These are phyloP conservation scores for Alligator sinensis DNA, from an alignment of 2,113 vertebrate species.

Conservation along the genomic window DNA sequence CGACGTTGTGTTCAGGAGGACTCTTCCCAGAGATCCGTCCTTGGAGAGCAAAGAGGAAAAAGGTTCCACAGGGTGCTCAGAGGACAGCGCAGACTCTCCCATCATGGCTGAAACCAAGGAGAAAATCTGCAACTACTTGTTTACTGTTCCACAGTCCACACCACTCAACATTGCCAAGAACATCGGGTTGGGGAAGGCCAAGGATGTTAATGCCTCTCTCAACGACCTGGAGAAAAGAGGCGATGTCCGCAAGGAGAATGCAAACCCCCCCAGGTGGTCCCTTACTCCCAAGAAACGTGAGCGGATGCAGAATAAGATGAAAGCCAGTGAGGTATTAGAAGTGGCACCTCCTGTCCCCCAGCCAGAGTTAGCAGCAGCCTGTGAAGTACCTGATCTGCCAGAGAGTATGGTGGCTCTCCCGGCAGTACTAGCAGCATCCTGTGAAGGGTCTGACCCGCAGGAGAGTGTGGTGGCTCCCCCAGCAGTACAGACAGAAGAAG, in stretches of 20 bases:
- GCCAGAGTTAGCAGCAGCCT: not conserved
- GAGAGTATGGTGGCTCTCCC: not conserved
- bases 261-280: slow-evolving; percentile 82
- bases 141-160: slow-evolving; percentile 71
- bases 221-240: slow-evolving; percentile 89
- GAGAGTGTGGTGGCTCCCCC: fast-evolving
- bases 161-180: slow-evolving; percentile 89
- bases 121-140: slow-evolving; percentile 85
- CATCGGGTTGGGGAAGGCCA: slow-evolving; percentile 82
- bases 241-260: slow-evolving; percentile 79
- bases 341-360: not conserved
- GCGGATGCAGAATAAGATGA: slow-evolving; percentile 86
- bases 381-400: not conserved
- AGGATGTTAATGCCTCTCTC: slow-evolving; percentile 86
- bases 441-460: not conserved
- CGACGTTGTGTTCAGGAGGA: not conserved
- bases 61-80: fast-evolving
- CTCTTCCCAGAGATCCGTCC: fast-evolving
- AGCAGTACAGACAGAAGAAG: fast-evolving
- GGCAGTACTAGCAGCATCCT: not conserved
- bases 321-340: slow-evolving; percentile 28
- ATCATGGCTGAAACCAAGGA: slow-evolving; percentile 86
- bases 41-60: slow-evolving; percentile 4
- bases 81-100: slow-evolving; percentile 6
- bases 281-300: slow-evolving; percentile 86